Base-by-base conservation (phyloP, 2,797 vertebrate genomes). In the Tenualosa thibaudeaui region DNA sequence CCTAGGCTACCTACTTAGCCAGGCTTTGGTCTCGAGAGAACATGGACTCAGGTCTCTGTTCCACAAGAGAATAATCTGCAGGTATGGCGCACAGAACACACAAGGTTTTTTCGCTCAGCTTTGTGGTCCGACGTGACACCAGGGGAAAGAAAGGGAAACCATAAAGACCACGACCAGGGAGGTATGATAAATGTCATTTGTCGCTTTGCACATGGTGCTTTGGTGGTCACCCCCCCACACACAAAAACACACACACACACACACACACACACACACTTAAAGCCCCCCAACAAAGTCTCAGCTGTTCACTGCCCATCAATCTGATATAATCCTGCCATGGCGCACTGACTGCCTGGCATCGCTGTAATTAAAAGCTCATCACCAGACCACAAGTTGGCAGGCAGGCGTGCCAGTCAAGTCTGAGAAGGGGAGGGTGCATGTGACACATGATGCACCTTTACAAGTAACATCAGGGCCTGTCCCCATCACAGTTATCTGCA, bases 311-410 rank as follows among this genome's bases (percentile, higher is more conserved):
- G 46, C 37, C 19, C 71, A 78, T 78, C 71, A 22, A 22, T 78
- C 37, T 46, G 17, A 19, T 46, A 40, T 78, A 78, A 78, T 46
- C 40, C 71, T 10, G 31, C 71, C 71, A 46, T 46, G 40, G 71
- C 19, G 71, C 71, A 43, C 19, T 78, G 71, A 43, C 71, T 24
- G 53, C 19, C 15, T 46, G 82, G 82, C 82, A 86, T 75, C 22
- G 43, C 19, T 81, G 0, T 6, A 49, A 43, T 24, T n/a, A 43
- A 81, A 49, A 84, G 75, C 75, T 49, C 62, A 78, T 22, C 82
- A 10, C 54, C 81, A 78, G 71, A 78, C 71, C 71, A 17, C 71
- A 78, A 78, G 15, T 78, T 75, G 37, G 68, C 31, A 37, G 13
- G 15, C 68, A 7, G 68, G 40, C 71, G 6, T 24, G 17, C 15